Base-by-base conservation (phyloP, 2,888 invertebrate species). In the Watsonalla binaria region DNA sequence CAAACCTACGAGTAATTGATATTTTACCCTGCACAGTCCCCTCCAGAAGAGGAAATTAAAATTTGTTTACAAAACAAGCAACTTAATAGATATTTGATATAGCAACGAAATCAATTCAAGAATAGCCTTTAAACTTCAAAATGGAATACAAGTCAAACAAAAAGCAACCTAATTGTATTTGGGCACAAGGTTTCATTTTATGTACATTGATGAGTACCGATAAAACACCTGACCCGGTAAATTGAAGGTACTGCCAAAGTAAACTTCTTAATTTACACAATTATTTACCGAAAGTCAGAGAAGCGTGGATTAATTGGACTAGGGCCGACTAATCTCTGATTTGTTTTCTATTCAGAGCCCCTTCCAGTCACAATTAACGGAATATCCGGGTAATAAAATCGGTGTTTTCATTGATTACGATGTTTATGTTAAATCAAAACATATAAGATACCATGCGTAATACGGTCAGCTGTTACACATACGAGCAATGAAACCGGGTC, bases 261-360 rank as follows among this genome's bases (percentile, higher is more conserved):
- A 50, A 58, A 56, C 51, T 54, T 46, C 54, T 54, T 51, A 59
- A 59, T 54, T 56, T 53, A 59, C 56, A 59, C 59, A 59, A 56
- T 59, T 59, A 56, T 56, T 59, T 54, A 45, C 56, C 50, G 58
- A 46, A 59, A 59, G 52, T 53, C 54, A 59, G 56, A 59, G 56
- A 59, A 50, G 51, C 45, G 15, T 49, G 54, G 49, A 56, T 53
- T 59, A 59, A 59, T 59, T 59, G 51, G 54, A 56, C 53, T 53
- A 51, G 51, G 9, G 14, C 49, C 15, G 15, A 37, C 49, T 49
- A 35, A 39, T 49, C 15, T 49, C 39, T 49, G 49, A 49, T 49
- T 49, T 49, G 49, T 49, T 49, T 49, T 49, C 49, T 37, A 49
- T 39, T 39, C 39, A 14, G 15, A 49, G 49, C 49, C 11, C 42